These are phyloP conservation scores for Rhamnusium bicolor DNA, from an alignment of 2,888 invertebrate species.

Conservation along the genomic window DNA sequence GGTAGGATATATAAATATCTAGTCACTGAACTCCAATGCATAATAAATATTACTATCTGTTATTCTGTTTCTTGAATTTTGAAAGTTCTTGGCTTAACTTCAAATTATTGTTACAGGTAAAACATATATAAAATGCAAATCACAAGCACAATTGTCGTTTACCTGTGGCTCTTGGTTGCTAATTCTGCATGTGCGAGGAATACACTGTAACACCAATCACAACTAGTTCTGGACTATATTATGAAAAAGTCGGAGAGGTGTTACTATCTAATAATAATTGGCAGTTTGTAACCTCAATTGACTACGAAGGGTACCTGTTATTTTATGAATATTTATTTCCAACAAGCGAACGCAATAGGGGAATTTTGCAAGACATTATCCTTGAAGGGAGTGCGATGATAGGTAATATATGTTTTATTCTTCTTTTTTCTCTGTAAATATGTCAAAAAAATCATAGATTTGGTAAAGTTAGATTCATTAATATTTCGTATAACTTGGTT, in stretches of 20 bases:
- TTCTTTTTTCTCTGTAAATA: too few species aligned
- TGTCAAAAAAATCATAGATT: too few species aligned
- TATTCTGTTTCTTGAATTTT: too few species aligned
- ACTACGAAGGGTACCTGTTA: constrained; percentile 32
- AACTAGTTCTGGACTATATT: constrained; percentile 36
- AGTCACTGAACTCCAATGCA: too few species aligned
- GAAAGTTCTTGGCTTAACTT: too few species aligned
- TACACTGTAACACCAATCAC: constrained; percentile 28
- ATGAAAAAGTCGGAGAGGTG: constrained; percentile 38
- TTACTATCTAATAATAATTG: constrained; percentile 36
- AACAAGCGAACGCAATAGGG: constrained; percentile 25
- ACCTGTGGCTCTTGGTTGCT: not conserved
- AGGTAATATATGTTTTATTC: constrained; percentile 12
- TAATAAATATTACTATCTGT: too few species aligned
- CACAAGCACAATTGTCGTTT: not conserved
- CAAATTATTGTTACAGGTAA: not conserved
- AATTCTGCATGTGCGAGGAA: not conserved
- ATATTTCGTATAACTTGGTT: too few species aligned
- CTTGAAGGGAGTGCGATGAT: not conserved
- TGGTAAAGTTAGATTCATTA: too few species aligned
- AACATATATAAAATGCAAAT: not conserved
- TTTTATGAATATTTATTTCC: constrained; percentile 36
- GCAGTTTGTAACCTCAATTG: constrained; percentile 36
- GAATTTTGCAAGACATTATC: constrained; percentile 24
- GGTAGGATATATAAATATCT: too few species aligned